Evolutionary conservation across 2,888 invertebrate species (phyloP), one percentile per base, ranked within the genome.

Genomic region (Eristalinus aeneus): DNA sequence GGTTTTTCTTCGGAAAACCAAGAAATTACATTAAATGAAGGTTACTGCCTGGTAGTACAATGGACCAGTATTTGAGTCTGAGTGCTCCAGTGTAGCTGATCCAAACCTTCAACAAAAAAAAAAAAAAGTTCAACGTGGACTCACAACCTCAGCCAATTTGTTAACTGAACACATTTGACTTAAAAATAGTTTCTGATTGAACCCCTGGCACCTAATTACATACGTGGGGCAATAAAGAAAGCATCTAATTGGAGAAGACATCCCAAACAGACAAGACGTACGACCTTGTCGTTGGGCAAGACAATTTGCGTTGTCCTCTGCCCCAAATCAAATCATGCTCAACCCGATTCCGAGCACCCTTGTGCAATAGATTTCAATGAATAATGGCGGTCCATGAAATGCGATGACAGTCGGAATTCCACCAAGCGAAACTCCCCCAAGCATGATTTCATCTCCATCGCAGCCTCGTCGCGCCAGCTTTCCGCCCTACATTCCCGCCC

Each of bases 401-500:
- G 16, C 46, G 46, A 46, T 46, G 46, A 46, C 46, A 46, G 46
- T 5, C 46, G 46, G 46, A 46, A 46, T 46, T 16, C 16, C 46
- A 16, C 12, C 39, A n/a, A 39, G 2, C 39, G n/a, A 39, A 12
- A 39, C 39, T 39, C 46, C 46, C 46, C 8, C 16, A 46, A 46
- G 16, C 46, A 46, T 46, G 46, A 46, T 8, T 4, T n/a, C 12
- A 16, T 56, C 56, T 56, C 10, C 12, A 5, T 27, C 23, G 23
- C 23, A 6, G 23, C 11, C 23, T 56, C 56, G 11, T 10, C 11
- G 23, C 20, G 11, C 22, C 56, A 22, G 60, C 11, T 31, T 46
- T 11, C 16, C 60, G 34, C 39, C 9, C 31, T 32, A 11, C 22
- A 46, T 72, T 54, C 73, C 46, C 27, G 16, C 79, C 75, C 61